phyloP scores from a whole-genome alignment of 2,888 invertebrate genomes.

The Escarpia spicata region DNA sequence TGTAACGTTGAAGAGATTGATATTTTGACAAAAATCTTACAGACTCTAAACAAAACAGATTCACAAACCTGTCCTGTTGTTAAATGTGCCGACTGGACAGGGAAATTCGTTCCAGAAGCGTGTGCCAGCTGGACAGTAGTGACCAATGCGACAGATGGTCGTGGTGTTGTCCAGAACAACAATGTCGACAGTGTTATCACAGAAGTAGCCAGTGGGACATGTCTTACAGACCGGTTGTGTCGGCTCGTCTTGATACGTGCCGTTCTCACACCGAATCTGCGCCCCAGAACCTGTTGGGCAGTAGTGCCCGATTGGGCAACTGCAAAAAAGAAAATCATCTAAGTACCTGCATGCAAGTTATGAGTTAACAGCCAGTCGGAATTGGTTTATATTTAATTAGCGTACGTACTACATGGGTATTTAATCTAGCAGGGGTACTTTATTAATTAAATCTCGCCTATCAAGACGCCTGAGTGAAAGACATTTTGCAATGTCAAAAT shows the following conservation, averaged over 20 bases:
- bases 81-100: conserved; percentile 61
- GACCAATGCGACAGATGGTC: conserved; percentile 56
- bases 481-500: neutral
- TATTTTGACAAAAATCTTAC: neutral
- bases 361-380: neutral
- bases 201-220: conserved; percentile 61
- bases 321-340: conserved; percentile 35
- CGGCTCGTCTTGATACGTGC: conserved; percentile 56
- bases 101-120: conserved; percentile 54
- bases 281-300: conserved; percentile 54
- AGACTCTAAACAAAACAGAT: neutral
- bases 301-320: conserved; percentile 60
- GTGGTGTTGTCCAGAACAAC: conserved; percentile 56
- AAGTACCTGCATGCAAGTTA: neutral
- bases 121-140: conserved; percentile 58
- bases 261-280: conserved; percentile 54
- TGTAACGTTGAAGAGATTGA: too few relatives aligned
- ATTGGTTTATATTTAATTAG: neutral
- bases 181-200: conserved; percentile 60
- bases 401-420: neutral
- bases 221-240: conserved; percentile 52
- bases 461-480: neutral
- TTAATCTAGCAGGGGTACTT: neutral
- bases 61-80: conserved; percentile 54
- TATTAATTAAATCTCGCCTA: neutral